Evolutionary conservation across 2,797 vertebrate species (phyloP), one percentile per base, ranked within the genome.

Genomic region (Glyptemys insculpta): DNA sequence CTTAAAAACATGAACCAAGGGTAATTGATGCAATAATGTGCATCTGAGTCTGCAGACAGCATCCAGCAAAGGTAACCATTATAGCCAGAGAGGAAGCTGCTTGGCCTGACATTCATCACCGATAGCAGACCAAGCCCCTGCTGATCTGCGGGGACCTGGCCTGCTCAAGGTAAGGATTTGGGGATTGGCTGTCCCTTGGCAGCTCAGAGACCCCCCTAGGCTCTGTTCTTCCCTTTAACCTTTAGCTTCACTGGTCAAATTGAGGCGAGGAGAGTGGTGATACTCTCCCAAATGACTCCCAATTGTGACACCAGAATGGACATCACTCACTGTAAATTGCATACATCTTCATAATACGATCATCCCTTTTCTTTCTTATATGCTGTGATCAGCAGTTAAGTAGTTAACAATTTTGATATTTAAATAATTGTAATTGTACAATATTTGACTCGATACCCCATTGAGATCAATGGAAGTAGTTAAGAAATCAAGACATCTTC

Each of bases 1-100:
- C 94, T 92, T 90, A 89, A 84, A 92, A 41, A 95, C 95, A 44
- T 54, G 91, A 88, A 2, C 90, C 91, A 79, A 82, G 94, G 84
- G 86, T 90, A 96, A 96, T 94, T 96, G 91, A 89, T 88, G 94
- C 96, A 86, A 86, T 81, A 93, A 94, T 41, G 84, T 41, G 31
- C 81, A 79, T 74, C 82, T 93, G 82, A 89, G 87, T 89, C 91
- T 96, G 94, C 81, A 93, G 87, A 91, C 34, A 94, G 94, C 82
- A 80, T 95, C 87, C 89, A 94, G 86, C 86, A 37, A 68, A 37
- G 65, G 65, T 9, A 72, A 8, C 10, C 19, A 41, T 68, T 37
- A 37, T 29, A 76, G 44, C 12, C 74, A 78, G 27, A 90, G 47
- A 87, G 92, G 87, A 41, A 82, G 72, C 84, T 90, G 78, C 74